These are phyloP conservation scores for Scaptomyza graminum DNA, from an alignment of 1,140 invertebrate species.

Conservation along the genomic window DNA sequence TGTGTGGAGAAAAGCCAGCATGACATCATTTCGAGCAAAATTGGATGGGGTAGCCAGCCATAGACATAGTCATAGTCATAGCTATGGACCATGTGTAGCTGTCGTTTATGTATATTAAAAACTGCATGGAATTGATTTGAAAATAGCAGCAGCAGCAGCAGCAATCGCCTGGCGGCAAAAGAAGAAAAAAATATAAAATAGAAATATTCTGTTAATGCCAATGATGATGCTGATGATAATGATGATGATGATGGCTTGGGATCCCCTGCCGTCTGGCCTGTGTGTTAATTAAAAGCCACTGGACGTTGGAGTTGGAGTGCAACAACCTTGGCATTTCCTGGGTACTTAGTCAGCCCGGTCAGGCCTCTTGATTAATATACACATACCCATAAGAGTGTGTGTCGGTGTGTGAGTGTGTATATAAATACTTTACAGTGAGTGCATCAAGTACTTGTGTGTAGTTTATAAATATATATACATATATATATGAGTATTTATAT, in stretches of 20 bases:
- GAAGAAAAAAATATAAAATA: slow-evolving; percentile 47
- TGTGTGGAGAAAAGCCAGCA: slow-evolving; percentile 48
- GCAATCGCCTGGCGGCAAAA: slow-evolving; percentile 25
- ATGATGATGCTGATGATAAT: slow-evolving; percentile 32
- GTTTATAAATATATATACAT: slow-evolving; percentile 12
- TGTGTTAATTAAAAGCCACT: slow-evolving; percentile 82
- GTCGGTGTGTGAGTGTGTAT: slow-evolving; percentile 28
- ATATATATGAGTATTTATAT: slow-evolving; percentile 23
- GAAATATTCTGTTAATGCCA: slow-evolving; percentile 27
- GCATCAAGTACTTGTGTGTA: slow-evolving; percentile 13
- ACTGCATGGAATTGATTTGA: slow-evolving; percentile 79
- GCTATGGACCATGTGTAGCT: slow-evolving; percentile 32
- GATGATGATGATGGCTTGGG: slow-evolving; percentile 9
- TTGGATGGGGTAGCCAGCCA: slow-evolving; percentile 54
- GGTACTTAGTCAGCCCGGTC: slow-evolving; percentile 73
- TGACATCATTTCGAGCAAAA: slow-evolving; percentile 72
- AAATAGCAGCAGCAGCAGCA: slow-evolving; percentile 66
- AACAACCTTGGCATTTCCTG: slow-evolving; percentile 81
- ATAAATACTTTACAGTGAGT: slow-evolving; percentile 45
- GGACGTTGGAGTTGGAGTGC: slow-evolving; percentile 74
- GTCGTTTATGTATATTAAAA: slow-evolving; percentile 55
- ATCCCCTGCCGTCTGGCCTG: slow-evolving; percentile 57
- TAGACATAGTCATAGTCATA: not conserved
- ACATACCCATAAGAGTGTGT: slow-evolving; percentile 7
- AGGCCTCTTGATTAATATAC: slow-evolving; percentile 60